These are phyloP conservation scores for Pseudorhiza aurosa DNA, from an alignment of 30 jellyfish, hydroid and myxozoan species.

Conservation along the genomic window DNA sequence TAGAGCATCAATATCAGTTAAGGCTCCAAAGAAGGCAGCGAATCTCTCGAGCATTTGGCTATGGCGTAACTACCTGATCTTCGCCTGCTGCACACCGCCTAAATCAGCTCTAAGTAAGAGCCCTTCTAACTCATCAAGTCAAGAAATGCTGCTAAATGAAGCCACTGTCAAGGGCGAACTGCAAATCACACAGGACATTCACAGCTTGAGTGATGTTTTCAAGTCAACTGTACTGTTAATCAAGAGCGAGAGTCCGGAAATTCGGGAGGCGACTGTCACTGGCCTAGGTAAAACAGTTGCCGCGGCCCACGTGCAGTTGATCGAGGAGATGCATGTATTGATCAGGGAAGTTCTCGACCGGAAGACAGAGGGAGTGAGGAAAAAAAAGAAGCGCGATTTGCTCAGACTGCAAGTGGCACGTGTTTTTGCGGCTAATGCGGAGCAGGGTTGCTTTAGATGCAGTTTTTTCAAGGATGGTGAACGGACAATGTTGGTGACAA, in stretches of 20 bases:
- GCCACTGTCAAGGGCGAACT: slow-evolving; percentile 68
- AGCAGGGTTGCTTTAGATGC: slow-evolving; percentile 92
- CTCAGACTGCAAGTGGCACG: slow-evolving; percentile 93
- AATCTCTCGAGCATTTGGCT: slow-evolving; percentile 86
- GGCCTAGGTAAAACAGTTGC: slow-evolving; percentile 97
- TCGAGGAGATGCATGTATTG: slow-evolving; percentile 92
- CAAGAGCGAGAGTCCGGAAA: slow-evolving; percentile 92
- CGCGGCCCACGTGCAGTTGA: slow-evolving; percentile 91
- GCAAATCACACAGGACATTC: slow-evolving; percentile 69
- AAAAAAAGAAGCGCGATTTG: slow-evolving; percentile 88
- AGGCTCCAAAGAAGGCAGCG: slow-evolving; percentile 94
- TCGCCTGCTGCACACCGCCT: slow-evolving; percentile 95
- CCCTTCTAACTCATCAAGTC: slow-evolving; percentile 37
- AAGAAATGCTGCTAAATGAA: slow-evolving; percentile 58
- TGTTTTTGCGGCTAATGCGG: slow-evolving; percentile 96
- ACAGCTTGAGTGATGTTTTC: slow-evolving; percentile 85
- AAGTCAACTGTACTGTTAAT: slow-evolving; percentile 83
- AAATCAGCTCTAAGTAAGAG: slow-evolving; percentile 57
- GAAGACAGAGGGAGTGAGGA: slow-evolving; percentile 96
- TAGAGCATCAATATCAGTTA: slow-evolving; percentile 94
- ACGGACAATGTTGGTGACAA: slow-evolving; percentile 47
- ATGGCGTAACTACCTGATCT: slow-evolving; percentile 96
- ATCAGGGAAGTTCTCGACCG: slow-evolving; percentile 94
- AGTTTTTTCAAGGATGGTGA: slow-evolving; percentile 81
- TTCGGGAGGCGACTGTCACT: slow-evolving; percentile 98